Base-by-base conservation (phyloP, 2,113 vertebrate genomes). In the Kryptolebias marmoratus region DNA sequence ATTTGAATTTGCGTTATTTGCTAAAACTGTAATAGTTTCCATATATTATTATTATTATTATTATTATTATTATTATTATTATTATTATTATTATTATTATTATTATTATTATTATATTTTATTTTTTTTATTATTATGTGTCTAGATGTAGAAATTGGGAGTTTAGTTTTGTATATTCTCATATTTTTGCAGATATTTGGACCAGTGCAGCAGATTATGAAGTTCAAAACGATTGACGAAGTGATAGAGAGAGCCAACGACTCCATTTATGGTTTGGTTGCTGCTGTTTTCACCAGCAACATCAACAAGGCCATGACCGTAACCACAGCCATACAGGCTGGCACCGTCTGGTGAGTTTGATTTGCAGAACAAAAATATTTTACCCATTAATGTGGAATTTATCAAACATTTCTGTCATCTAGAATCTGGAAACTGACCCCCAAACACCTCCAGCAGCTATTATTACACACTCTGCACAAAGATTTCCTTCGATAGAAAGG, bases 161-260 rank as follows among this genome's bases (percentile, higher is more conserved):
- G 39, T 42, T 55, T n/a, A 30, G 5, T 39, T 30, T 32, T 71
- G 13, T 58, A 13, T 67, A 44, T 75, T 66, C 2, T 67, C 9
- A 2, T 48, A 1, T 68, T 0, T 68, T 71, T 87, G 59, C 89
- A 99, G 98, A 99, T 99, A 91, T 99, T 99, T 92, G 98, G 98
- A 45, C 98, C 98, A 0, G 98, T 99, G 75, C 98, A 99, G 93
- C 96, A 95, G 92, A 98, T 99, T 79, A 90, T 99, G 94, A 96
- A 97, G 89, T 99, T 99, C 91, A 98, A 98, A 93, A 97, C 96
- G 8, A 93, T 97, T 73, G 97, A 98, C 64, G 98, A 99, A 94
- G 98, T 96, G 66, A 98, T 99, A 22, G 96, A 98, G 83, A 91
- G 97, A 93, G 98, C 98, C 88, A 99, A 99, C 92, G 96, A 96